A percentile compares a stretch with the other conserved stretches of the same genome.
Conservation (phyloP, 2,113 vertebrate genomes). For the Platichthys stellatus region DNA sequence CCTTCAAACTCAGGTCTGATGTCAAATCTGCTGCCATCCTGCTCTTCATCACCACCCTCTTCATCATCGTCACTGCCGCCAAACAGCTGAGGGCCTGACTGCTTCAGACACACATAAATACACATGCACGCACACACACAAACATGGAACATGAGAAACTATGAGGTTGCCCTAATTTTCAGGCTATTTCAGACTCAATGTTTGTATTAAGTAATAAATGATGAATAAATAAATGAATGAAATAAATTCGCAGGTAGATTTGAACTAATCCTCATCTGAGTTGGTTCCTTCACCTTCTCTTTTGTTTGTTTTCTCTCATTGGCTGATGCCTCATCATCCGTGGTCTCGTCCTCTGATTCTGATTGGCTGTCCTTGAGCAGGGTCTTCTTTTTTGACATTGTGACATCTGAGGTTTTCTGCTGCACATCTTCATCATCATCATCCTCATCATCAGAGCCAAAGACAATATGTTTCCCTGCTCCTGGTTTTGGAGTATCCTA, state of each 20-base stretch:
- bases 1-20: slow-evolving; percentile 96
- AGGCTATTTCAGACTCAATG: no score
- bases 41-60: slow-evolving; percentile 76
- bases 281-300: slow-evolving; percentile 47
- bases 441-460: slow-evolving; percentile 85
- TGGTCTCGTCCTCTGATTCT: slow-evolving; percentile 50
- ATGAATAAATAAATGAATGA: no score
- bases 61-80: slow-evolving; percentile 88
- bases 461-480: slow-evolving; percentile 88
- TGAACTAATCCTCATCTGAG: neutral
- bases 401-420: neutral
- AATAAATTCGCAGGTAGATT: neutral
- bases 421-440: slow-evolving; percentile 43
- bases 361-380: slow-evolving; percentile 60
- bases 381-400: slow-evolving; percentile 32
- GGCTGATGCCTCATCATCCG: slow-evolving; percentile 42
- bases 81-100: slow-evolving; percentile 82
- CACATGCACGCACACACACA: neutral
- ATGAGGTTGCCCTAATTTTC: no score
- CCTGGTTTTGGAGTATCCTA: slow-evolving; percentile 82
- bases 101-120: slow-evolving; percentile 36
- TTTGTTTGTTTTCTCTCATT: neutral
- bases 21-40: slow-evolving; percentile 82
- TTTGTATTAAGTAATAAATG: neutral
- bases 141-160: no score